phyloP scores from a whole-genome alignment of 1,140 invertebrate genomes.

The Psilanteris sp. region DNA sequence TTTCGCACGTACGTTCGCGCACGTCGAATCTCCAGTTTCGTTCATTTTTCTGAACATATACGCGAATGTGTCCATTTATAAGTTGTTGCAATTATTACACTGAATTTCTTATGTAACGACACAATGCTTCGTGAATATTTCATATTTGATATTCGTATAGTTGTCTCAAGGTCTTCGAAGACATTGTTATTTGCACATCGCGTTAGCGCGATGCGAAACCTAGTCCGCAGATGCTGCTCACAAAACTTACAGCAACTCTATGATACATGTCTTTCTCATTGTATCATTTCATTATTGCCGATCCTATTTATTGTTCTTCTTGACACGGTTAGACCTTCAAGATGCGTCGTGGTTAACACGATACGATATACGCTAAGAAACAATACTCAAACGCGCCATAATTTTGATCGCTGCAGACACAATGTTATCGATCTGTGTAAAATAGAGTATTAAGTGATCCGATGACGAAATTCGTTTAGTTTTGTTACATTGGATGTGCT shows the following conservation, averaged over 20 bases:
- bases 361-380: slow-evolving; percentile 1
- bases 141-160: slow-evolving; percentile 72
- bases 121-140: slow-evolving; percentile 71
- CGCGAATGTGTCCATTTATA: too few species aligned
- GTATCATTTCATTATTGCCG: slow-evolving; percentile 43
- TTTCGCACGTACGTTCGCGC: too few species aligned
- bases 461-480: slow-evolving; percentile 35
- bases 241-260: slow-evolving; percentile 39
- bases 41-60: too few species aligned
- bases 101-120: slow-evolving; percentile 72
- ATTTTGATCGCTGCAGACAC: too few species aligned
- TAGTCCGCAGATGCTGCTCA: slow-evolving; percentile 23
- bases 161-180: slow-evolving; percentile 73
- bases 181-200: slow-evolving; percentile 77
- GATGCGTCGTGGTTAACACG: slow-evolving; percentile 3
- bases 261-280: slow-evolving; percentile 45
- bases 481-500: slow-evolving; percentile 41
- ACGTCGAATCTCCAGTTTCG: too few species aligned
- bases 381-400: neutral
- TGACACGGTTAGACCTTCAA: slow-evolving; percentile 25
- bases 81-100: too few species aligned
- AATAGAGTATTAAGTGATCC: slow-evolving; percentile 1
- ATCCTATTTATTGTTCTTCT: slow-evolving; percentile 56
- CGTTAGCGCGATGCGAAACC: slow-evolving; percentile 71
- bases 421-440: neutral